Base-by-base conservation (phyloP, 2,888 invertebrate species). In the Himalopsyche anomala region DNA sequence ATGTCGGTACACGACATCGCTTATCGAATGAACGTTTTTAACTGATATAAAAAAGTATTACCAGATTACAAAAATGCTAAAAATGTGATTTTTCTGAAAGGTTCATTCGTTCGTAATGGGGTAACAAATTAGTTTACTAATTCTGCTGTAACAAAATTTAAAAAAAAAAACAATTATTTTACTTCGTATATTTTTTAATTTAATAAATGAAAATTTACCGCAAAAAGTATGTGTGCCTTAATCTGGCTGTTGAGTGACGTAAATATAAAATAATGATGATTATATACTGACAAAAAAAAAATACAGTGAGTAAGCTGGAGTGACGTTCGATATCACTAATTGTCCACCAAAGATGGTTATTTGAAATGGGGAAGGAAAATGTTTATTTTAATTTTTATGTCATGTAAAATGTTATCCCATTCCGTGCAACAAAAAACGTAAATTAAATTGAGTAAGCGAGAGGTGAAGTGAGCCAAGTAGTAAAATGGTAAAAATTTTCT, bases 161-260 rank as follows among this genome's bases (percentile, higher is more conserved):
- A 11, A 74, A 19, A 36, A 5, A 15, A 36, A 74, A 19, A 36
- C 36, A 15, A 36, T 12, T 15, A 74, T 74, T 74, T 28, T 11
- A 36, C 28, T 12, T 2, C 15, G 15, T 15, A 36, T 15, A 36
- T 74, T 51, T 51, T 36, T 74, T 74, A 0, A 36, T 36, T 74
- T 12, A 15, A 74, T 74, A 62, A 62, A 74, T 74, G 15, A 36
- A 15, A 38, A 38, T 15, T 74, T 38, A 38, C 74, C 74, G 36
- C 69, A 36, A 69, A 69, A 69, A 28, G 69, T 36, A 36, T 12
- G 11, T 36, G 69, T 9, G 12, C 36, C 28, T 74, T 74, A 74
- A 74, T 74, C 74, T 74, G 74, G 74, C 15, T 74, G 38, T 36
- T 74, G 74, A 74, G 15, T 74, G 74, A 74, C 74, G 38, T 38